These are phyloP conservation scores for Smutsia gigantea DNA, from an alignment of 2,797 vertebrate species.

Conservation along the genomic window DNA sequence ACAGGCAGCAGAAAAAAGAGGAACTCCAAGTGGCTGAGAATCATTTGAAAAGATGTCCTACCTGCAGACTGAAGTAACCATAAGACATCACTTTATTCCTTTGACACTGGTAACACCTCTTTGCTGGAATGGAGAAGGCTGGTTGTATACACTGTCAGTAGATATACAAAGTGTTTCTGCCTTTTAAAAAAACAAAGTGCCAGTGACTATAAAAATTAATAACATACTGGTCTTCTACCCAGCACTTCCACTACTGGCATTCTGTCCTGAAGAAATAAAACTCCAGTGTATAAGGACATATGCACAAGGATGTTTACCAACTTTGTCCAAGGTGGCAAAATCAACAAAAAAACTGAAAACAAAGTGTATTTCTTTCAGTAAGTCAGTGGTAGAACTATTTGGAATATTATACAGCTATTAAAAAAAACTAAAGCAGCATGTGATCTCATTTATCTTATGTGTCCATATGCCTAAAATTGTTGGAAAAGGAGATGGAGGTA, in stretches of 20 bases:
- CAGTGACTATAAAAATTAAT: neutral
- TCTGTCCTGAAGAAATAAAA: constrained; percentile 26
- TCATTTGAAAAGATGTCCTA: neutral
- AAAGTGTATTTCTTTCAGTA: neutral
- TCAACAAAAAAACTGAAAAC: neutral
- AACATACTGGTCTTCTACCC: neutral
- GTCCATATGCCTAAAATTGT: neutral
- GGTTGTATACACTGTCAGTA: neutral
- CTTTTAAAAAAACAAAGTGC: neutral
- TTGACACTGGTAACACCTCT: neutral
- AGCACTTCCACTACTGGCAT: neutral
- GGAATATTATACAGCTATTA: neutral
- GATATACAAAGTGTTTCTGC: neutral
- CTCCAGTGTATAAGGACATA: neutral
- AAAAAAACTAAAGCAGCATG: neutral
- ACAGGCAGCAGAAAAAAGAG: constrained; percentile 7
- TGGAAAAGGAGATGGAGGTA: neutral
- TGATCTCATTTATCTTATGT: neutral
- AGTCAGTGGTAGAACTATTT: neutral
- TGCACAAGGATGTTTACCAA: neutral
- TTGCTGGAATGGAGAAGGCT: neutral
- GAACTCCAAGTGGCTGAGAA: neutral
- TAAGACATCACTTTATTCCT: neutral
- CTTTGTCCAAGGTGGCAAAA: constrained; percentile 22
- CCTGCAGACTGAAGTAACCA: neutral